Evolutionary conservation across 2,888 invertebrate genomes (phyloP), one percentile per base, ranked within the genome.

Genomic region (Uropetala carovei): DNA sequence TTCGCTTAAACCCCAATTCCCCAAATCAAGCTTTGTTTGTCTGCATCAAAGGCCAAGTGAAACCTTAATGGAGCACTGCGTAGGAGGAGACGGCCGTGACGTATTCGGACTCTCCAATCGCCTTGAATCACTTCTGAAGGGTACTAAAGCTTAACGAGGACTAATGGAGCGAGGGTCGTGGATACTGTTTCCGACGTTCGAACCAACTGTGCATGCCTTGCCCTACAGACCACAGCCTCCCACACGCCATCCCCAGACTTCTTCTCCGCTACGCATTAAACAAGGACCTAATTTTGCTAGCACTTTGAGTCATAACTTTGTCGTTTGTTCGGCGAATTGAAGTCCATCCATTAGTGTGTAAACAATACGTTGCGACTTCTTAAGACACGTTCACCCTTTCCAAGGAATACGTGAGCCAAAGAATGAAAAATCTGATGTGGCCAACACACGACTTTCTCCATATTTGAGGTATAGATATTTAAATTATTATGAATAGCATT

Each of bases 61-160:
- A 75, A 75, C 75, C 75, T 75, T 75, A 75, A 75, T 22, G n/a
- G 11, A 64, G 14, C 8, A 7, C 14, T 18, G 64, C 64, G 68
- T 43, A 43, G 22, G 68, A 68, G 68, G 68, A 22, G 68, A 68
- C 9, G 68, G 68, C 11, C 18, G 68, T 68, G 68, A 68, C 68
- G 68, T 68, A 68, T n/a, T n/a, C 22, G 27, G 75, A 75, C 22
- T 27, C 75, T 13, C 22, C 75, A 75, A 75, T 75, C 75, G 75
- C 75, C 75, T 75, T 27, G 75, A 68, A 68, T 68, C 68, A 18
- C n/a, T 43, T 68, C 68, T 75, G 75, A 75, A 75, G 75, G 75
- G 75, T 27, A 75, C 27, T 11, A 27, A 75, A 75, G 75, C 43
- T 27, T 75, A 75, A 75, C 75, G 75, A 75, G 75, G 27, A 75